Base-by-base conservation (phyloP, 2,113 vertebrate species). In the Rhombomys opimus region DNA sequence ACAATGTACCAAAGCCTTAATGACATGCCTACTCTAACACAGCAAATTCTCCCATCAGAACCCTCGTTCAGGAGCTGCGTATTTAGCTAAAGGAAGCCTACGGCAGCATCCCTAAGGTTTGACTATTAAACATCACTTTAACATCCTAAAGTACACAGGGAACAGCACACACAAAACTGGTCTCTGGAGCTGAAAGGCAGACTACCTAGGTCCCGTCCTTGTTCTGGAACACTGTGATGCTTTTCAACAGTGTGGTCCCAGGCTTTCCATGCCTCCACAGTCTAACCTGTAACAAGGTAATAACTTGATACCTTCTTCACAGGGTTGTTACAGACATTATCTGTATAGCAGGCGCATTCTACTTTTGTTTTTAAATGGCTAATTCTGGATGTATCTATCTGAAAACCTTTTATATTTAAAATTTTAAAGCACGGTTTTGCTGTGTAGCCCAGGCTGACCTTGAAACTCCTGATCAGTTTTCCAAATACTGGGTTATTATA, bases 101-200 rank as follows among this genome's bases (percentile, higher is more conserved):
- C 32, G 41, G 30, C 27, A 57, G 57, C n/a, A n/a, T 90, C 59
- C 81, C 38, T 67, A 80, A 73, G 41, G 94, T 87, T 59, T 84
- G 88, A 94, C 90, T 67, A 63, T 77, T 77, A 88, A 86, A 86
- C 84, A 57, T 89, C 38, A 57, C 13, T 32, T 85, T 70, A 52
- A 32, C 15, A 61, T 67, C 46, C n/a, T 41, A 85, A 91, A 22
- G 67, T 30, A 76, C 20, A 81, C 70, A 3, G 46, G 38, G 57
- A 77, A 93, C 17, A 46, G 9, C 59, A 32, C 10, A 27, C 61
- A 14, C 27, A 2, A 92, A 86, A 81, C 32, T 13, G n/a, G 41
- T 20, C 59, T 50, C 7, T 15, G 9, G 67, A 89, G 18, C 10
- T 54, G 12, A 11, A 91, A 75, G 82, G 13, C 50, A 75, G 68